Evolutionary conservation across 2,888 invertebrate genomes (phyloP).

Genomic region (Phortica magna): DNA sequence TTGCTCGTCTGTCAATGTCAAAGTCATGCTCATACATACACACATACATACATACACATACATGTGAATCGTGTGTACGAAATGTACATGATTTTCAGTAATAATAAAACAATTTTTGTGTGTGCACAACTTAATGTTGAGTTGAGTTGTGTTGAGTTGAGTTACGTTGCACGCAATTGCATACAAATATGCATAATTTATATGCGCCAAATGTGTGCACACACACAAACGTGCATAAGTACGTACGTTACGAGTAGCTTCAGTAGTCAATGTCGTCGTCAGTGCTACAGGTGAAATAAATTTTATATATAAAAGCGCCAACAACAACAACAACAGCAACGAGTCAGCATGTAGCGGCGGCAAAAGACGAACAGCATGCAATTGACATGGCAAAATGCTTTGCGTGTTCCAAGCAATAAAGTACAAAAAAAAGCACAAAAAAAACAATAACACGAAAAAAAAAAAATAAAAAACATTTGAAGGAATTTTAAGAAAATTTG

Average conservation of each 20-base stretch:
- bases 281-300: constrained; percentile 68
- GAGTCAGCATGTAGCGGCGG: neutral
- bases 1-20: constrained; percentile 61
- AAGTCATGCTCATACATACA: constrained; percentile 55
- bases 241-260: neutral
- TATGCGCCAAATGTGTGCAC: constrained; percentile 46
- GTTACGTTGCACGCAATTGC: constrained; percentile 41
- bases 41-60: too few species aligned
- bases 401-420: neutral
- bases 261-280: constrained; percentile 21
- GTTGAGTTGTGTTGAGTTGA: too few species aligned
- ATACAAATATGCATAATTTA: constrained; percentile 68
- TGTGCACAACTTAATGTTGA: too few species aligned
- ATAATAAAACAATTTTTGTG: constrained; percentile 20
- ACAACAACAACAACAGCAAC: constrained; percentile 3
- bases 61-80: neutral
- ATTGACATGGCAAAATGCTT: constrained; percentile 15
- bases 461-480: neutral
- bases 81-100: neutral
- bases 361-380: neutral
- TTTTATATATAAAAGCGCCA: constrained; percentile 54
- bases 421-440: neutral
- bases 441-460: neutral
- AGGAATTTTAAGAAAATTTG: constrained; percentile 6
- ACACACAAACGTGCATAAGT: neutral